These are phyloP conservation scores for Meliscaeva auricollis DNA, from an alignment of 2,888 invertebrate genomes.

Conservation along the genomic window DNA sequence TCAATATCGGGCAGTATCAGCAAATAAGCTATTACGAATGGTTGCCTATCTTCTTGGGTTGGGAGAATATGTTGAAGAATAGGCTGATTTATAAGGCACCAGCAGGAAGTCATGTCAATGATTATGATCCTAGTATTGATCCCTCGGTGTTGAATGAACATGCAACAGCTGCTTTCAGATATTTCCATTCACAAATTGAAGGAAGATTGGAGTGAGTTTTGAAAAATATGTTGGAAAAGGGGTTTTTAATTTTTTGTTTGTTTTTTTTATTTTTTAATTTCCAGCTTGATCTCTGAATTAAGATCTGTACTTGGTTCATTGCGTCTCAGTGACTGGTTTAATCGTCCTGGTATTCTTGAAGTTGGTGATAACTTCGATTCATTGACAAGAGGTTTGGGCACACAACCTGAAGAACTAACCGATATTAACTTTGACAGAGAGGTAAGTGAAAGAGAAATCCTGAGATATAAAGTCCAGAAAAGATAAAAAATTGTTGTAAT, in stretches of 20 bases:
- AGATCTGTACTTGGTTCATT: constrained; percentile 83
- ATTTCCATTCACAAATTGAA: constrained; percentile 87
- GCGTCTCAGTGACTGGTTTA: constrained; percentile 85
- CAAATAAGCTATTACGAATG: constrained; percentile 86
- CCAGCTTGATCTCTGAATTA: constrained; percentile 84
- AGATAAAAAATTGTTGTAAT: too few species aligned
- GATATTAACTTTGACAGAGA: constrained; percentile 90
- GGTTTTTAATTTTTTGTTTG: background rate
- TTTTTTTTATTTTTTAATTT: constrained; percentile 67
- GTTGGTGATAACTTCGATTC: constrained; percentile 87
- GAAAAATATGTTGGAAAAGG: background rate
- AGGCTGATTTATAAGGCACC: constrained; percentile 82
- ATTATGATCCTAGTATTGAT: constrained; percentile 85
- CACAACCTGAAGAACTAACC: constrained; percentile 90
- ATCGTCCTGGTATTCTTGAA: constrained; percentile 85
- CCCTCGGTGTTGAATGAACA: constrained; percentile 87
- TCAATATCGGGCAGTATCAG: constrained; percentile 85
- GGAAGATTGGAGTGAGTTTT: constrained; percentile 84
- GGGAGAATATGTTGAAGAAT: constrained; percentile 84
- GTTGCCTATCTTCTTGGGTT: constrained; percentile 85
- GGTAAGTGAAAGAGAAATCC: constrained; percentile 74
- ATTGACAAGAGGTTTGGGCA: constrained; percentile 90
- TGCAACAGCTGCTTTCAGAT: constrained; percentile 88
- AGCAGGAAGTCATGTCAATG: constrained; percentile 82
- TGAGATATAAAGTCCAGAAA: background rate